A percentile compares a stretch with the other conserved stretches of the same genome.
Evolutionary conservation across 2,113 vertebrate species (phyloP).

Genomic region (Ahaetulla prasina): DNA sequence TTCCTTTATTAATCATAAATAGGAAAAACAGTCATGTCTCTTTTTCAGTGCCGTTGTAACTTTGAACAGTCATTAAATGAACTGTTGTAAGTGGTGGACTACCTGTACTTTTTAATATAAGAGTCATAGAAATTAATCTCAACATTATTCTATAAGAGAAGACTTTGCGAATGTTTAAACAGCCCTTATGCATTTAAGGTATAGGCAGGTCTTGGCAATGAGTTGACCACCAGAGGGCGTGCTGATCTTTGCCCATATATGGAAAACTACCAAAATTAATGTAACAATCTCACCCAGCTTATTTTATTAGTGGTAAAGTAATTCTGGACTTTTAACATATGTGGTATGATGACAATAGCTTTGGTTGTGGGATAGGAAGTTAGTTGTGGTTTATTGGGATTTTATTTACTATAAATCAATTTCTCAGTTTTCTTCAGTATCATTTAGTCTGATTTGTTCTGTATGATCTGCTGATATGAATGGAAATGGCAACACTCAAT

Average conservation of each 20-base stretch:
- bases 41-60: neutral
- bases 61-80: neutral
- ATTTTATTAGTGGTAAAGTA: neutral
- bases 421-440: neutral
- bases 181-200: neutral
- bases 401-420: neutral
- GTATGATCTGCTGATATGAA: neutral
- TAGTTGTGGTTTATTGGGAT: neutral
- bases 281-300: neutral
- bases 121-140: neutral
- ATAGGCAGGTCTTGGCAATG: neutral
- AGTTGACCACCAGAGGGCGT: conserved; percentile 5
- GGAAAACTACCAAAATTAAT: neutral
- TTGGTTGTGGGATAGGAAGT: neutral
- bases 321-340: neutral
- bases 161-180: conserved; percentile 16
- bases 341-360: neutral
- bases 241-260: conserved; percentile 11
- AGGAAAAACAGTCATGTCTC: too few relatives aligned
- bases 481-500: neutral
- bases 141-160: neutral
- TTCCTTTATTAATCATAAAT: too few relatives aligned
- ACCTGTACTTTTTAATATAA: neutral
- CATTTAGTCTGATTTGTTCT: neutral
- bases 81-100: neutral